Base-by-base conservation (phyloP, 1,140 invertebrate species). In the Drosophila varians region DNA sequence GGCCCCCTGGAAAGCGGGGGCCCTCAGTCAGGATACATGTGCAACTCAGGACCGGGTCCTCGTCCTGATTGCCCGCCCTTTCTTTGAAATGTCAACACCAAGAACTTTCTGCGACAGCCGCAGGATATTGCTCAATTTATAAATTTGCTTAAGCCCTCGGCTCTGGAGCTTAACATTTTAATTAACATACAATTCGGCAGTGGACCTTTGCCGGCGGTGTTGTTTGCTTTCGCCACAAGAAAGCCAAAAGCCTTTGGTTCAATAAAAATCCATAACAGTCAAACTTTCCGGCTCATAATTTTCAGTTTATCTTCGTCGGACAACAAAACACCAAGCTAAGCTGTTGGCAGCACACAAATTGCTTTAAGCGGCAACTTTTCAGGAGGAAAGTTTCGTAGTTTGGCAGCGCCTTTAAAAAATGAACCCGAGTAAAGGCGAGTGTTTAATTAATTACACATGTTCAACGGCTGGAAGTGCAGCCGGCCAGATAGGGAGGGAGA, bases 401-500 rank as follows among this genome's bases (percentile, higher is more conserved):
- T n/a, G n/a, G n/a, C n/a, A n/a, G n/a, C 5, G 16, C 38, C 16
- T 38, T 38, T n/a, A n/a, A 38, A 38, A 38, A 14, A 38, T 14
- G 14, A 16, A 16, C 38, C 16, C 7, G 54, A 48, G 18, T 23
- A 16, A 46, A 53, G 18, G 61, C 11, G 48, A 62, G 25, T 40
- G n/a, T 68, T 38, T 74, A 83, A 77, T 82, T 77, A 83, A 83
- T 83, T 78, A 57, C 69, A 82, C 70, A 74, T 78, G 62, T 55
- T 80, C 25, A 14, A 46, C 19, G 31, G 47, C 14, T 21, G 56
- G 19, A 12, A 11, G 19, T 11, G 19, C 7, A 49, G 36, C 31
- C 8, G 19, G 56, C 8, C 11, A 56, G 26, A 49, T 34, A 31
- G 45, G 16, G 36, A 31, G 45, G 16, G 36, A 16, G 23, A 11